Percentiles rank a stretch among this genome's conserved stretches.
phyloP scores from a whole-genome alignment of 1,140 invertebrate species.

The Lucilia sericata region DNA sequence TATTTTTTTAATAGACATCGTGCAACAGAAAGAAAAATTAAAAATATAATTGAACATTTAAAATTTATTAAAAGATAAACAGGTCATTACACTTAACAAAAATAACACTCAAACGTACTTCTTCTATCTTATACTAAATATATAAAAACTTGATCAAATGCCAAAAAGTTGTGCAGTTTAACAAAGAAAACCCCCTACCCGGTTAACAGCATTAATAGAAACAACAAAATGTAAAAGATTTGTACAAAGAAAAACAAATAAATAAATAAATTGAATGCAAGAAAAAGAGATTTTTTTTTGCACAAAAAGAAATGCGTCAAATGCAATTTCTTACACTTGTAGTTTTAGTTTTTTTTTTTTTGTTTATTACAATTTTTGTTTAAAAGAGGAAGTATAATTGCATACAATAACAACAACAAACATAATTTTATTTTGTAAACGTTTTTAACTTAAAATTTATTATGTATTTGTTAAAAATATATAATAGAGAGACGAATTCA shows the following conservation, averaged over 20 bases:
- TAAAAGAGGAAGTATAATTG: slow-evolving; percentile 3
- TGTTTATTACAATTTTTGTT: neutral
- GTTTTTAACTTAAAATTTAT: slow-evolving; percentile 1
- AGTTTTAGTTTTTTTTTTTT: neutral
- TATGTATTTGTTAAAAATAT: neutral
- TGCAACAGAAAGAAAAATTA: neutral
- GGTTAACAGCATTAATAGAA: too few relatives aligned
- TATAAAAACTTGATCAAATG: neutral
- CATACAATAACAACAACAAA: neutral
- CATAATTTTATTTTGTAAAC: neutral
- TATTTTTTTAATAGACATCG: neutral
- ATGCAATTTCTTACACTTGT: neutral
- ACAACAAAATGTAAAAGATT: too few relatives aligned
- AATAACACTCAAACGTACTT: neutral
- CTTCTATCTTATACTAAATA: neutral
- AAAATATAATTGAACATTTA: neutral
- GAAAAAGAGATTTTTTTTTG: neutral
- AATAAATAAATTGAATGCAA: too few relatives aligned
- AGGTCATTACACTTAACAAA: slow-evolving; percentile 15
- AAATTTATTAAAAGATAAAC: neutral
- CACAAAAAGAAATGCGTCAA: slow-evolving; percentile 1
- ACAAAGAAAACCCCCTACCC: too few relatives aligned
- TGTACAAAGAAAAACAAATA: too few relatives aligned
- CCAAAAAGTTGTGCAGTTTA: neutral
- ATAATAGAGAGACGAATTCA: neutral